Evolutionary conservation across 2,888 invertebrate species (phyloP), one percentile per base, ranked within the genome.

Genomic region (Charanyca ferruginea): DNA sequence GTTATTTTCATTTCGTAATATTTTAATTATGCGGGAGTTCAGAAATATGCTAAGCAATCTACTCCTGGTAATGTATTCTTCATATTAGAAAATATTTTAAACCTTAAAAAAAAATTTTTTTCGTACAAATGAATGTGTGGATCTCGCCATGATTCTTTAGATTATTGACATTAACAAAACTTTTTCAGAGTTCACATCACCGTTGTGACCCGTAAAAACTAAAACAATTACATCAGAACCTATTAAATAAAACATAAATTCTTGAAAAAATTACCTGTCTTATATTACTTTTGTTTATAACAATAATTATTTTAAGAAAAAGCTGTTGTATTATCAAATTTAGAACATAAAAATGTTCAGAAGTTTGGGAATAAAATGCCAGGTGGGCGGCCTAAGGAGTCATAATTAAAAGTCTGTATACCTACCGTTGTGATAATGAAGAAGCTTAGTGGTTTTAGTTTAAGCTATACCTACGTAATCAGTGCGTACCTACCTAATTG

Each of bases 281-380:
- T 23, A 55, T 28, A 55, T 55, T 60, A 51, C 18, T 25, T 67
- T 61, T 48, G 54, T 75, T 52, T 52, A 23, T 20, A 66, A 74
- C 48, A 66, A 53, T 58, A 42, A 72, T 48, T 65, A 57, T 44
- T 53, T 13, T 3, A 3, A 28, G 44, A 55, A 55, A 67, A 66
- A 53, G 35, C 22, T 62, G 23, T 62, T 49, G 18, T 22, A n/a
- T 22, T 48, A 38, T 32, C 22, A 59, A 64, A 42, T 73, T 75
- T 42, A 23, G 18, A 47, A 35, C 63, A 54, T 76, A 51, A 66
- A 75, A 64, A 45, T 45, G 45, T 55, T 55, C 3, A 38, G 13
- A 63, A 70, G 51, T 70, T 77, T 59, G 6, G 32, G 6, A 59
- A 60, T 60, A 71, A 77, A 73, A 77, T 51, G 11, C 25, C 55